These are phyloP conservation scores for Apodemus sylvaticus DNA, from an alignment of 2,113 vertebrate genomes.

Conservation along the genomic window DNA sequence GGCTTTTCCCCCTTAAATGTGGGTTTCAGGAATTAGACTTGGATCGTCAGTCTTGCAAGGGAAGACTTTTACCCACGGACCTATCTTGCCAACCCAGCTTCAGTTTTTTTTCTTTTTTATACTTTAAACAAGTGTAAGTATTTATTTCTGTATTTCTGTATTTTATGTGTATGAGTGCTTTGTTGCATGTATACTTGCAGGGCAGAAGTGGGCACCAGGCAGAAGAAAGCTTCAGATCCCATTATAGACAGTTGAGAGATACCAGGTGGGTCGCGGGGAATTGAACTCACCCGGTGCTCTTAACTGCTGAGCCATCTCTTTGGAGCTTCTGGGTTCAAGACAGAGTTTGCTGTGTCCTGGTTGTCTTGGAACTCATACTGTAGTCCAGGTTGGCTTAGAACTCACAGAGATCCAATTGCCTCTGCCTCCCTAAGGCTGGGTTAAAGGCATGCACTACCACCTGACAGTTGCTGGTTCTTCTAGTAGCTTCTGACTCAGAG, in stretches of 20 bases:
- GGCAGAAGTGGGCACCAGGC: neutral
- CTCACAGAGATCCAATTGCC: no score
- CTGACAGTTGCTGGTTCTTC: neutral
- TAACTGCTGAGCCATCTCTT: neutral
- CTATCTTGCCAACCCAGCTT: neutral
- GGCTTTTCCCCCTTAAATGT: neutral
- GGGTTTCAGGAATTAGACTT: neutral
- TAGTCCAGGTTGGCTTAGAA: no score
- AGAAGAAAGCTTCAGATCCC: neutral
- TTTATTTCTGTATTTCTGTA: neutral
- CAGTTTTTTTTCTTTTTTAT: neutral
- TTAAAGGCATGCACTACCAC: neutral
- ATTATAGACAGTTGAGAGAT: neutral
- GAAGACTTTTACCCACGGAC: neutral
- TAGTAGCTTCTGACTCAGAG: conserved; percentile 1
- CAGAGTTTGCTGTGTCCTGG: neutral
- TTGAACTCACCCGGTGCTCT: neutral
- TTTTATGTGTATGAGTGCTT: neutral
- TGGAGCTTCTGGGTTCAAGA: neutral
- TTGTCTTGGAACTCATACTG: no score
- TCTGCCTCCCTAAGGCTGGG: neutral
- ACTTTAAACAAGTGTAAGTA: neutral
- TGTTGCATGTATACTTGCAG: neutral
- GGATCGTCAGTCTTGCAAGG: neutral
- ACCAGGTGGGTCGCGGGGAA: neutral